A percentile compares a stretch with the other conserved stretches of the same genome.
Conservation (phyloP, 2,888 invertebrate species). For the Lordiphosa andalusiaca region DNA sequence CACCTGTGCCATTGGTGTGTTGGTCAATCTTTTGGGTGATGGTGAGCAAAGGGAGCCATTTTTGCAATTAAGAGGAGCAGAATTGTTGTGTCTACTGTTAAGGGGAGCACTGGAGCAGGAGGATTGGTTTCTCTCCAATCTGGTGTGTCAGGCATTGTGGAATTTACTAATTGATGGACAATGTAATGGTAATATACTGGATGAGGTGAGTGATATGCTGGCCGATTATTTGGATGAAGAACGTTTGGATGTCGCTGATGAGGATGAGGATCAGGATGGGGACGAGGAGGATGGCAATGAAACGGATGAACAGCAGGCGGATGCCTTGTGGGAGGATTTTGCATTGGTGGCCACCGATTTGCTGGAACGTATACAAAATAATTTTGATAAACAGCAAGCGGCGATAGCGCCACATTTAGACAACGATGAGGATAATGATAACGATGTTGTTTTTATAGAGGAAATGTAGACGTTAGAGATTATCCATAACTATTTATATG, state of each 20-base stretch:
- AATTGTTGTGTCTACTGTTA: constrained; percentile 82
- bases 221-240: constrained; percentile 84
- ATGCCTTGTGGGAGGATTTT: constrained; percentile 86
- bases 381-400: constrained; percentile 59
- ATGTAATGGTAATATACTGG: constrained; percentile 81
- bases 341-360: constrained; percentile 88
- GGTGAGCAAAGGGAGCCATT: constrained; percentile 82
- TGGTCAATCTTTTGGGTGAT: constrained; percentile 88
- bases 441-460: constrained; percentile 74
- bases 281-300: constrained; percentile 14
- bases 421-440: constrained; percentile 43
- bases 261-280: constrained; percentile 26
- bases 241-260: constrained; percentile 73
- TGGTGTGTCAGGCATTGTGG: constrained; percentile 89
- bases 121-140: constrained; percentile 86
- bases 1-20: constrained; percentile 89
- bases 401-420: constrained; percentile 14
- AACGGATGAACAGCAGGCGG: constrained; percentile 13
- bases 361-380: constrained; percentile 82
- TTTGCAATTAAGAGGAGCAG: constrained; percentile 82
- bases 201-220: constrained; percentile 81
- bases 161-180: constrained; percentile 84
- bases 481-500: constrained; percentile 6
- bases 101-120: constrained; percentile 82
- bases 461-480: constrained; percentile 51